Conservation (phyloP, 1,140 invertebrate species). For the Lethocerus indicus region DNA sequence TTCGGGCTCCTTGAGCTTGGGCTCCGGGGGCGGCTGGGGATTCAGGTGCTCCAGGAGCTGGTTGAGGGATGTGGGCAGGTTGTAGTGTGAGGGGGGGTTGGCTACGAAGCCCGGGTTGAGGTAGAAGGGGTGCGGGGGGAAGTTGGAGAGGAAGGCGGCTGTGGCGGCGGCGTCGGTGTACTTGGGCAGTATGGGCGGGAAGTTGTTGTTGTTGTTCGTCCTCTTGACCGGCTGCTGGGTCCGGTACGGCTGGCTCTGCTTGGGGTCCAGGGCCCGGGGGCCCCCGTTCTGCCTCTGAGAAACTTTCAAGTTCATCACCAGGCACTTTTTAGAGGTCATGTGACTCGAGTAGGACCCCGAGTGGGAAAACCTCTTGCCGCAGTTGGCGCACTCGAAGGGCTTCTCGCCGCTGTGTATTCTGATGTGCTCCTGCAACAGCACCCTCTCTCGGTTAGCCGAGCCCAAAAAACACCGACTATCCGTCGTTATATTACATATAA, state of each 20-base stretch:
- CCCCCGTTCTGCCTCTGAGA: slow-evolving; percentile 23
- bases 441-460: too few relatives aligned
- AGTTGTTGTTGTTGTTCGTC: slow-evolving; percentile 23
- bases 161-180: slow-evolving; percentile 26
- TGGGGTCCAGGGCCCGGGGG: too few relatives aligned
- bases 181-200: slow-evolving; percentile 51
- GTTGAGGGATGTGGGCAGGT: not conserved
- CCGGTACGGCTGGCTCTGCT: slow-evolving; percentile 6
- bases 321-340: slow-evolving; percentile 98
- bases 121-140: slow-evolving; percentile 2
- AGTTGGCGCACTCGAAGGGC: slow-evolving; percentile 93
- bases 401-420: slow-evolving; percentile 96
- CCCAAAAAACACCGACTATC: too few relatives aligned
- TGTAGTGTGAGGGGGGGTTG: too few relatives aligned
- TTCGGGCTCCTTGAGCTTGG: too few relatives aligned
- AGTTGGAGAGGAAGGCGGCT: not conserved
- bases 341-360: slow-evolving; percentile 98
- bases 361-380: slow-evolving; percentile 96
- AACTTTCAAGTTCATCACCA: slow-evolving; percentile 75
- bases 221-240: slow-evolving; percentile 8
- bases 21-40: not conserved
- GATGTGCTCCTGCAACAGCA: slow-evolving; percentile 62
- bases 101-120: too few relatives aligned
- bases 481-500: too few relatives aligned
- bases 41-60: not conserved